Conservation (phyloP, 2,888 invertebrate genomes). For the Zaprionus obscuricornis region DNA sequence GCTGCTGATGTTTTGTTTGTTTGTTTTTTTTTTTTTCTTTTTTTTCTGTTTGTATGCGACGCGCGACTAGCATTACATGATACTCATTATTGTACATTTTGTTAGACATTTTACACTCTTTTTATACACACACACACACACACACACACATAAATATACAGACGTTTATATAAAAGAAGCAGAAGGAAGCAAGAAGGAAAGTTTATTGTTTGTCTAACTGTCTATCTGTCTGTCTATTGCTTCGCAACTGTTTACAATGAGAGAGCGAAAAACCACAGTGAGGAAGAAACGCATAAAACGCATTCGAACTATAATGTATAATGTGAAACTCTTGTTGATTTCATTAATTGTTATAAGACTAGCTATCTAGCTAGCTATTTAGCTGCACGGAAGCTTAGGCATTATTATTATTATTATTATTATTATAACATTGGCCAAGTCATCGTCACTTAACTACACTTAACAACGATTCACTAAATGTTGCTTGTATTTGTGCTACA, state of each 20-base stretch:
- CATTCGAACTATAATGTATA: conserved; percentile 25
- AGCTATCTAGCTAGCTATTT: conserved; percentile 44
- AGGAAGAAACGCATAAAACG: conserved; percentile 39
- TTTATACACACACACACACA: too few relatives aligned
- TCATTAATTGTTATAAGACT: conserved; percentile 64
- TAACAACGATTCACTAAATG: conserved; percentile 18
- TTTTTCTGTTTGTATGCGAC: conserved; percentile 23
- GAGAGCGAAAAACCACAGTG: conserved; percentile 51
- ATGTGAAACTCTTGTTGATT: conserved; percentile 47
- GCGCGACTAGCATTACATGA: conserved; percentile 66
- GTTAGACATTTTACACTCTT: conserved; percentile 30
- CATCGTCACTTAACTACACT: conserved; percentile 48
- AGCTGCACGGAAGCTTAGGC: conserved; percentile 48
- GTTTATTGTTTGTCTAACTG: too few relatives aligned
- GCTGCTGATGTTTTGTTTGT: conserved; percentile 36
- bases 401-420: too few relatives aligned
- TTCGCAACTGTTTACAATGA: conserved; percentile 46
- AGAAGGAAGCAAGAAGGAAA: conserved; percentile 57
- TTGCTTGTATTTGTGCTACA: too few relatives aligned
- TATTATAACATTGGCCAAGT: conserved; percentile 55
- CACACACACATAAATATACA: not conserved
- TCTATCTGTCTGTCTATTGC: too few relatives aligned
- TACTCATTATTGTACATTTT: conserved; percentile 64
- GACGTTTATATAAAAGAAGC: too few relatives aligned
- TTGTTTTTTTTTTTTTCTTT: not conserved